Evolutionary conservation across 2,797 vertebrate species (phyloP).

Genomic region (Garrulus glandarius): DNA sequence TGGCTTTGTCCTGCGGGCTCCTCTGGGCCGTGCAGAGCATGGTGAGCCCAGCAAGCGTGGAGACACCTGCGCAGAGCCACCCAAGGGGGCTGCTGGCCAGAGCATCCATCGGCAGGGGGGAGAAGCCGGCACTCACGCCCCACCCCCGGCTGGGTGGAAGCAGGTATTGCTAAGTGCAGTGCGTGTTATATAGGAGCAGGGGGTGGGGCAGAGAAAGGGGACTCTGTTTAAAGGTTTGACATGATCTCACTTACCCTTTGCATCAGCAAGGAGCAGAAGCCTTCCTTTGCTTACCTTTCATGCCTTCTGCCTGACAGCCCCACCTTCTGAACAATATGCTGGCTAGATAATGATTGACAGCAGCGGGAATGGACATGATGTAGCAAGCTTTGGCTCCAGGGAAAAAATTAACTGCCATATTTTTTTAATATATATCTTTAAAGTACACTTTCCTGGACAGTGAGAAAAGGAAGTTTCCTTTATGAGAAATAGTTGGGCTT

Average conservation of each 20-base stretch:
- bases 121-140: not conserved
- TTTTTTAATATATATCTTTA: not conserved
- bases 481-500: not conserved
- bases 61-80: conserved; percentile 28
- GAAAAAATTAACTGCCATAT: not conserved
- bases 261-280: conserved; percentile 37
- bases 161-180: conserved; percentile 18
- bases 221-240: conserved; percentile 16
- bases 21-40: not conserved
- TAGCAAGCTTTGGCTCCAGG: not conserved
- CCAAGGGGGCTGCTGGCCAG: not conserved
- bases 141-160: not conserved
- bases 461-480: not conserved
- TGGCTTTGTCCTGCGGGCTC: not conserved
- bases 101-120: conserved; percentile 23
- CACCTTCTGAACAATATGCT: conserved; percentile 59
- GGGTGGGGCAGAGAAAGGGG: conserved; percentile 36
- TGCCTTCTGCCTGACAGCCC: conserved; percentile 45
- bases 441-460: not conserved
- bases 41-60: not conserved
- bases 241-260: conserved; percentile 36
- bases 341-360: conserved; percentile 72
- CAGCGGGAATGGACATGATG: not conserved
- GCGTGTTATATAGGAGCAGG: conserved; percentile 60
- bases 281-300: conserved; percentile 31